Conservation (phyloP, 2,113 vertebrate species). For the Lates calcarifer region DNA sequence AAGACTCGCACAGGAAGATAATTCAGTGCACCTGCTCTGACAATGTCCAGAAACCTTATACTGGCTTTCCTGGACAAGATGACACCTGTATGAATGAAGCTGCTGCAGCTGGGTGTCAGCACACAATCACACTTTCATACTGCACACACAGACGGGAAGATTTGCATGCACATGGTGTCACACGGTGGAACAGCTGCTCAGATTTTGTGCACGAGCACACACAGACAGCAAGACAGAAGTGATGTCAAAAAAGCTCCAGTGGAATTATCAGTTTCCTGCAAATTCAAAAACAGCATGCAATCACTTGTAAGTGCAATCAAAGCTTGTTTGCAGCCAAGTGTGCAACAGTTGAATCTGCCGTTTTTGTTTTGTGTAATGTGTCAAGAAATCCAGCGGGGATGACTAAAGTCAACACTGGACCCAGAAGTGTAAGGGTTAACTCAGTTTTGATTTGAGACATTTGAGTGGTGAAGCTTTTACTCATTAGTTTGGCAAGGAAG, state of each 20-base stretch:
- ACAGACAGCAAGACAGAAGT: not conserved
- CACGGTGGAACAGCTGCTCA: constrained; percentile 13
- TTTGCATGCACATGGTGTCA: not conserved
- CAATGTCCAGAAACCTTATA: constrained; percentile 70
- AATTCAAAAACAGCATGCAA: not conserved
- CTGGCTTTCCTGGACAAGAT: constrained; percentile 48
- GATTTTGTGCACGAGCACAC: constrained; percentile 18
- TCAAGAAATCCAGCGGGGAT: constrained; percentile 24
- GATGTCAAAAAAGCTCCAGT: constrained; percentile 15
- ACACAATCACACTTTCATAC: constrained; percentile 25
- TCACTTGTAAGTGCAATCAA: constrained; percentile 14
- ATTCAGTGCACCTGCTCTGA: constrained; percentile 76
- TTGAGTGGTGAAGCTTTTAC: constrained; percentile 25
- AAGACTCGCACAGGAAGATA: constrained; percentile 57
- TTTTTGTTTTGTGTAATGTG: not conserved
- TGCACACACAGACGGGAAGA: constrained; percentile 2
- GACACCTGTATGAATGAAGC: constrained; percentile 64
- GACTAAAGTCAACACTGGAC: constrained; percentile 7
- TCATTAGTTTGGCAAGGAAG: constrained; percentile 52
- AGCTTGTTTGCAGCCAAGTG: not conserved
- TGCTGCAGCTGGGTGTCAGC: constrained; percentile 59
- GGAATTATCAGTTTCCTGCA: constrained; percentile 19
- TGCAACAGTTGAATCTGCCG: not conserved
- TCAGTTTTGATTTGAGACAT: constrained; percentile 34
- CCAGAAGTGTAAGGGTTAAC: constrained; percentile 31